Evolutionary conservation across 2,113 vertebrate species (phyloP), one percentile per base, ranked within the genome.

Genomic region (Macquaria ambigua): DNA sequence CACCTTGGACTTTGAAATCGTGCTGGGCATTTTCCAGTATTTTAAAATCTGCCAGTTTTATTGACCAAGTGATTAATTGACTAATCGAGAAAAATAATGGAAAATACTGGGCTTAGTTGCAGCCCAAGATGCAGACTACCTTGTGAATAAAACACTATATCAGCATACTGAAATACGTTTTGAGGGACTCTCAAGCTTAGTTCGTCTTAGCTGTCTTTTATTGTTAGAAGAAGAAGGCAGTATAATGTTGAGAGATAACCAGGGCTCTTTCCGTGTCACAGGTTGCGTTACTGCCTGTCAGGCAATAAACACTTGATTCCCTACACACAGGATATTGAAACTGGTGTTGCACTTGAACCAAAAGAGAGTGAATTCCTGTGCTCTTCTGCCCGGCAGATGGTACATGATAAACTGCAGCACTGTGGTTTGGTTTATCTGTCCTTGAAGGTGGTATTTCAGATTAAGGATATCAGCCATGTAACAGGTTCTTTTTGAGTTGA

Each of bases 341-440:
- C 61, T 72, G 41, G 25, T 16, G 12, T 80, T 82, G 58, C 67
- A 5, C 67, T 84, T 3, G 8, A 12, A 41, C 41, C 82, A 71
- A 86, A 48, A 74, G 52, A 85, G 28, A 73, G n/a, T 43, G 66
- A 66, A 87, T 88, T 87, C 87, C 66, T 81, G 58, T 74, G 55
- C 61, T 69, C 74, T 66, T 88, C 83, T 90, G 83, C 62, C 56
- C 10, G 5, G 68, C 85, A 93, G 90, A 92, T 88, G 90, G 82
- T 84, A n/a, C 11, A 48, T 41, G 89, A 87, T 90, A 86, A 86
- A 89, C 79, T 43, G 64, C 50, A 70, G 37, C 76, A 0, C 72
- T 74, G 76, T 53, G 85, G 77, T 77, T 88, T 87, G 21, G 28
- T 70, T 82, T 79, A 78, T 88, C 79, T 83, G 15, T 55, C 28